Base-by-base conservation (phyloP, 2,797 vertebrate genomes). In the Peromyscus attwateri region DNA sequence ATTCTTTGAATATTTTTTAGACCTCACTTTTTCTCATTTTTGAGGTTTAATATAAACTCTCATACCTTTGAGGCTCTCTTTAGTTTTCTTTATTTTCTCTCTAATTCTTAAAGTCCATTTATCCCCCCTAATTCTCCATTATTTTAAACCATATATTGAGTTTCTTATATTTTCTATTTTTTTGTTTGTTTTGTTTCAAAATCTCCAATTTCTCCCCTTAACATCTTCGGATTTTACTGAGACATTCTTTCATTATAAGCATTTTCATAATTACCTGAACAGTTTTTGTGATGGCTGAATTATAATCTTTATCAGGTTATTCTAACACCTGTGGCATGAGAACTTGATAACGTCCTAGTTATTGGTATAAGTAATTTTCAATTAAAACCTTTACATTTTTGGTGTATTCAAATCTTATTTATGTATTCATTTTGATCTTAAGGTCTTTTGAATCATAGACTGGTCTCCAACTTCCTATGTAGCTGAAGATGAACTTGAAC, bases 81-180 rank as follows among this genome's bases (percentile, higher is more conserved):
- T 31, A 75, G 62, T 66, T 88, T 88, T 89, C 80, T 73, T 64
- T 91, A 1, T 46, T 90, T 97, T 71, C 14, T 76, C 16, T 79
- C 37, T 68, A 40, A 62, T 19, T 46, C 27, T 64, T 66, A 31
- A 64, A 66, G 40, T 64, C n/a, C 2, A 43, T 17, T 62, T 1
- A 6, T 19, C 9, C 16, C 2, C 10, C 60, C 17, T 5, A 64
- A 43, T 37, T 27, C 27, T 64, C 40, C 5, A 64, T 34, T 84
- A 46, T 12, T 84, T 84, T 64, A 84, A 66, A 40, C 1, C 1
- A 83, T 29, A 46, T 31, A 31, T 64, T 83, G 37, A 43, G 16
- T 21, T 64, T 46, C 57, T 83, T 64, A 40, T 40, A 21, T 64
- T 83, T 64, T 83, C 23, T 82, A 40, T 29, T 17, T 7, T 14